phyloP scores from a whole-genome alignment of 2,113 vertebrate genomes.

The Rhabdomys dilectus region DNA sequence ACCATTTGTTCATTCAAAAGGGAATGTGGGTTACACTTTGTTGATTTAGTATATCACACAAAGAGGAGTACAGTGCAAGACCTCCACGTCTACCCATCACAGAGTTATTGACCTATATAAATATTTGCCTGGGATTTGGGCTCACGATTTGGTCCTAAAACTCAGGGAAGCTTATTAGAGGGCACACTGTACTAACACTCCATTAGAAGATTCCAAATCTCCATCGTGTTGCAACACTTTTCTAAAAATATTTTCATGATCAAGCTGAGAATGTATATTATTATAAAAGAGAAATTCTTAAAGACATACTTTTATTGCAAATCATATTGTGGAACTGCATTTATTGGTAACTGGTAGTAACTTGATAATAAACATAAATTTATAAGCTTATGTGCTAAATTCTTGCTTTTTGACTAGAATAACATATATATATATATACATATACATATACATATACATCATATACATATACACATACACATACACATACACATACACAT shows the following conservation, averaged over 20 bases:
- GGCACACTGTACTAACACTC: neutral
- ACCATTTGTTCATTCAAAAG: slow-evolving; percentile 30
- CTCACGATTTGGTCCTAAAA: neutral
- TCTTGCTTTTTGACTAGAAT: neutral
- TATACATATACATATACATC: too few relatives aligned
- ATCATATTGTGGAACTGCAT: neutral
- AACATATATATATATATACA: too few relatives aligned
- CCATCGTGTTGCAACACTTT: neutral
- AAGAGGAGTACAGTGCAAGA: neutral
- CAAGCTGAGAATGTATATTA: neutral
- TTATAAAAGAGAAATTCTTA: neutral
- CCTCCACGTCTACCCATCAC: neutral
- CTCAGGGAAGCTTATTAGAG: neutral
- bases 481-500: too few relatives aligned
- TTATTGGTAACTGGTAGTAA: neutral
- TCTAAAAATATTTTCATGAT: neutral
- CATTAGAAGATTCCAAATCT: neutral
- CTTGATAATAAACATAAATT: neutral
- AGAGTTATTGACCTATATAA: neutral
- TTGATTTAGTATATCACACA: neutral
- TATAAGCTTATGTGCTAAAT: neutral
- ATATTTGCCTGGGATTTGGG: neutral
- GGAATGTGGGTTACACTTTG: neutral
- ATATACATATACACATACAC: too few relatives aligned
- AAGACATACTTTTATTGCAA: neutral